Evolutionary conservation across 2,797 vertebrate species (phyloP), one percentile per base, ranked within the genome.

Genomic region (Crossoptilon crossoptilon): DNA sequence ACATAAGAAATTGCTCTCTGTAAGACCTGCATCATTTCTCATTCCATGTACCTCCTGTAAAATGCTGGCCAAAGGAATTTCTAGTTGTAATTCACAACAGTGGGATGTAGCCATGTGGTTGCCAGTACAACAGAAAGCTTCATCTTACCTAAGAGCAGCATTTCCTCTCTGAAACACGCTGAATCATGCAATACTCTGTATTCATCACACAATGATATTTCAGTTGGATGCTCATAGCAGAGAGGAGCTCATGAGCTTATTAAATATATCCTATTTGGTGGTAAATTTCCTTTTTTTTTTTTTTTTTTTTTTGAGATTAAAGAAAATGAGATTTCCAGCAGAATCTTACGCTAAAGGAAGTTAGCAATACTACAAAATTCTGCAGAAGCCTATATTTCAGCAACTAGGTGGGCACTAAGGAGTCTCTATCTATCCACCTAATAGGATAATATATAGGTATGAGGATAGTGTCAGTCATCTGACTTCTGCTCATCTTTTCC

Each of bases 281-380:
- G 29, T 23, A 64, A n/a, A 4, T 23, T 46, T 46, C 10, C 9
- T 46, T 46, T 23, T 10, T 46, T 46, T 22, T 10, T 48, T 24
- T 22, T 22, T 11, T 48, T 48, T 59, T 41, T 7, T 49, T 49
- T 24, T 4, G 1, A 84, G 35, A 77, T 79, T 74, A 77, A 85
- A 64, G 48, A 66, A 91, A 91, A 84, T 39, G 8, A 77, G 23
- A 53, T 87, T 79, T 90, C 17, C 29, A 88, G 29, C 37, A 74
- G 74, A 62, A 49, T n/a, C 39, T 84, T 64, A 56, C 9, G 63
- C 53, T 4, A 10, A 48, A 58, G 23, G 31, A 23, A 88, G 84
- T 60, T 82, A 76, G 29, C 0, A 0, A 49, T 22, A n/a, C 27
- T 12, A 1, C 26, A 60, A 37, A 86, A 51, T 44, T 86, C 63